Conservation (phyloP, 2,797 vertebrate species). For the Melanitta fusca region DNA sequence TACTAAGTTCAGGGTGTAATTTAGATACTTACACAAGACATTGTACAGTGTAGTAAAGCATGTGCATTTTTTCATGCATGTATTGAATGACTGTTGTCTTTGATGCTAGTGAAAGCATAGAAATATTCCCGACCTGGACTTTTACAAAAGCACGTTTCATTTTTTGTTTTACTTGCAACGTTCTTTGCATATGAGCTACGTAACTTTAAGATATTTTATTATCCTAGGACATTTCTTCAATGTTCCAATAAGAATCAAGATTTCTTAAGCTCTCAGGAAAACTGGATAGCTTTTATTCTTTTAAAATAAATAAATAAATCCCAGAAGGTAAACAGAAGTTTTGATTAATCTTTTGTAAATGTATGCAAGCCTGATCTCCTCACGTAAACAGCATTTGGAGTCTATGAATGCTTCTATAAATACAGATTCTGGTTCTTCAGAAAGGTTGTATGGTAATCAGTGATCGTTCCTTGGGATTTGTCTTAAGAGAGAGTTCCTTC, state of each 20-base stretch:
- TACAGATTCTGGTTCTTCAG: background rate
- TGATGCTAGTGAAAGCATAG: background rate
- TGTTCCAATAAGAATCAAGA: background rate
- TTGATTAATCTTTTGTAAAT: background rate
- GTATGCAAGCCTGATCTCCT: background rate
- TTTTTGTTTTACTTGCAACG: background rate
- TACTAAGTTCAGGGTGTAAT: background rate
- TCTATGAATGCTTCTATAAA: background rate
- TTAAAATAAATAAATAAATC: background rate
- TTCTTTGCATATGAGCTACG: background rate
- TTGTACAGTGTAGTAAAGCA: background rate
- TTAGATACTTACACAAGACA: background rate
- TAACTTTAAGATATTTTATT: background rate
- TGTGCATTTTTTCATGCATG: background rate
- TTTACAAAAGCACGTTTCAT: background rate
- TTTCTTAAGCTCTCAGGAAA: background rate
- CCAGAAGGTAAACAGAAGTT: background rate
- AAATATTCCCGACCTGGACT: too few species aligned
- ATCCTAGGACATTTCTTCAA: background rate
- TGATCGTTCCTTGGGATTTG: background rate
- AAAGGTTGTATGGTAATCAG: background rate
- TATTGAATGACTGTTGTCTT: background rate
- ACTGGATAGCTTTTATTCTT: background rate
- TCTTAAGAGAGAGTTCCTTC: background rate
- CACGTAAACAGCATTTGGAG: rapidly evolving